phyloP scores from a whole-genome alignment of 2,113 vertebrate genomes.

The Megaptera novaeangliae region DNA sequence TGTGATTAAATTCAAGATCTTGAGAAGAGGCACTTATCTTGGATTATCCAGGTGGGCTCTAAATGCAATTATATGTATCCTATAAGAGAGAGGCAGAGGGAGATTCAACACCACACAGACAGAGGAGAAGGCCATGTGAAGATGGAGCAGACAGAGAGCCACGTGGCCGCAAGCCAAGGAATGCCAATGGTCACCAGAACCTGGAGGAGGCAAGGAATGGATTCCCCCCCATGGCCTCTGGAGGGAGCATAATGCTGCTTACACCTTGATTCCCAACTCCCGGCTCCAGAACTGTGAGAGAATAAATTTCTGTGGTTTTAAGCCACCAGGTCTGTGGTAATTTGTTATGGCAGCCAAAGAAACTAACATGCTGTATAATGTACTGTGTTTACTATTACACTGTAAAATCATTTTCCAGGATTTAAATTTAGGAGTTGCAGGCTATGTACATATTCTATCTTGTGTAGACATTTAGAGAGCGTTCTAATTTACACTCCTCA shows the following conservation, averaged over 20 bases:
- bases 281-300: neutral
- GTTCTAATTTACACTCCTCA: neutral
- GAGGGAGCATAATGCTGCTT: neutral
- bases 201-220: neutral
- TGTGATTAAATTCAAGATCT: neutral
- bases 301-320: neutral
- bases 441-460: neutral
- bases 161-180: neutral
- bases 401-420: neutral
- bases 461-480: neutral
- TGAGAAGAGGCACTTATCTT: neutral
- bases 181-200: neutral
- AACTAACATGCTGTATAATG: neutral
- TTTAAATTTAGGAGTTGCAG: neutral
- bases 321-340: neutral
- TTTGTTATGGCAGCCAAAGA: neutral
- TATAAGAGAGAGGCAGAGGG: neutral
- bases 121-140: neutral
- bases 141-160: neutral
- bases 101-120: neutral
- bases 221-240: neutral
- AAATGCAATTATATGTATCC: neutral
- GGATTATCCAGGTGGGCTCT: neutral
- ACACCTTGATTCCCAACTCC: neutral
- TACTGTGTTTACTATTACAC: neutral